Conservation (phyloP, 2,888 invertebrate species). For the Miltochrista miniata region DNA sequence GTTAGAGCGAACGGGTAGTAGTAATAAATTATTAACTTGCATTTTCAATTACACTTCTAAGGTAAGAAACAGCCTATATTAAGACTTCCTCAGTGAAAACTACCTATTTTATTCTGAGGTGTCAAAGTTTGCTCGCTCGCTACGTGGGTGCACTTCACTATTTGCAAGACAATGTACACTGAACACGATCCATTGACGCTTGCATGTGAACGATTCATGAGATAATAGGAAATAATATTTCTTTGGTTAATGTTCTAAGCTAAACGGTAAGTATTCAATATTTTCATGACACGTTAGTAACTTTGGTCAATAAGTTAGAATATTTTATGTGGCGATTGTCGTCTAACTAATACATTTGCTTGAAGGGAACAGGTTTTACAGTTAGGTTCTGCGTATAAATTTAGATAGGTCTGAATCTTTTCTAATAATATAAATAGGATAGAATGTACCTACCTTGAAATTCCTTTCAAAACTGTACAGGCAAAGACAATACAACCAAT, state of each 20-base stretch:
- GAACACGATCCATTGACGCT: conserved; percentile 20
- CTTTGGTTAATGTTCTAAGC: conserved; percentile 12
- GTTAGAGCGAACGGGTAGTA: too few relatives aligned
- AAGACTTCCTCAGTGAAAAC: too few relatives aligned
- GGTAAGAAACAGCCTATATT: too few relatives aligned
- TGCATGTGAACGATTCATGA: neutral
- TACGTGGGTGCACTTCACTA: too few relatives aligned
- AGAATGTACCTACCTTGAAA: too few relatives aligned
- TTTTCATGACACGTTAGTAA: conserved; percentile 28
- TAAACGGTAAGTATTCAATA: conserved; percentile 4
- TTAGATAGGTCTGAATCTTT: neutral
- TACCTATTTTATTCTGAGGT: too few relatives aligned
- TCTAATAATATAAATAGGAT: too few relatives aligned
- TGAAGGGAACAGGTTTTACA: conserved; percentile 20
- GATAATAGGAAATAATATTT: conserved; percentile 1
- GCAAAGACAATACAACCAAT: too few relatives aligned
- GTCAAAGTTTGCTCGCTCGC: too few relatives aligned
- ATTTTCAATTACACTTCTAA: too few relatives aligned
- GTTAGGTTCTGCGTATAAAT: conserved; percentile 27
- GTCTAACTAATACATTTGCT: neutral
- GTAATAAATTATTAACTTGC: too few relatives aligned
- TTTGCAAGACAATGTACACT: neutral
- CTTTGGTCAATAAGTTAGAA: conserved; percentile 55
- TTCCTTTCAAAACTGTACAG: too few relatives aligned
- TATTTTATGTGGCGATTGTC: conserved; percentile 44